phyloP scores from a whole-genome alignment of 2,113 vertebrate genomes.

The Balaenoptera acutorostrata region DNA sequence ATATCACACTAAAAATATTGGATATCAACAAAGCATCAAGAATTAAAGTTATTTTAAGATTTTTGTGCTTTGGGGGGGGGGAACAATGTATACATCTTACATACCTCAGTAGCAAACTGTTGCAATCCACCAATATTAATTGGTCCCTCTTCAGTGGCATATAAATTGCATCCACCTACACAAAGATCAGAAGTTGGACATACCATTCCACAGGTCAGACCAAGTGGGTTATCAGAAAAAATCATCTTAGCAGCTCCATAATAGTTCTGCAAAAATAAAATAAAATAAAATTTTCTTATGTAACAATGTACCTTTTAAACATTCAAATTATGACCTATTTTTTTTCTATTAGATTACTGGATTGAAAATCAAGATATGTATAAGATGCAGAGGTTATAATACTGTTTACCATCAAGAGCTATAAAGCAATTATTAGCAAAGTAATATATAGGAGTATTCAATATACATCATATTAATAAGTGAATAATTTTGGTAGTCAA shows the following conservation, averaged over 20 bases:
- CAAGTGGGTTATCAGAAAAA: constrained; percentile 94
- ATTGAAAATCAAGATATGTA: not conserved
- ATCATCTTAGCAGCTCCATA: constrained; percentile 92
- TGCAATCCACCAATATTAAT: constrained; percentile 97
- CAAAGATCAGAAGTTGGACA: constrained; percentile 94
- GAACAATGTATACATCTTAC: constrained; percentile 17
- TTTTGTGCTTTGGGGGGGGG: not conserved
- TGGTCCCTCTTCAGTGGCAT: constrained; percentile 92
- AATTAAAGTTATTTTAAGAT: not conserved
- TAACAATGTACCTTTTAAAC: not conserved
- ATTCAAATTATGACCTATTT: not conserved
- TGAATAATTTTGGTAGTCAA: not conserved
- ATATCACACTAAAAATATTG: not conserved
- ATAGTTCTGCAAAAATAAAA: constrained; percentile 85
- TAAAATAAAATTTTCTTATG: not conserved
- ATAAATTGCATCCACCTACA: constrained; percentile 89
- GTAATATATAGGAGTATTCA: not conserved
- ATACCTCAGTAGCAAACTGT: constrained; percentile 96
- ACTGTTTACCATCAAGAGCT: not conserved
- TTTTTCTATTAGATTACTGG: not conserved
- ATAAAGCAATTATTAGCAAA: not conserved
- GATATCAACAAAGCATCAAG: not conserved
- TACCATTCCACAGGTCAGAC: constrained; percentile 94
- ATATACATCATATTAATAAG: not conserved
- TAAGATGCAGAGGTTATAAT: not conserved